These are phyloP conservation scores for Pristionchus arcanus DNA, from an alignment of 2,888 invertebrate genomes.

Conservation along the genomic window DNA sequence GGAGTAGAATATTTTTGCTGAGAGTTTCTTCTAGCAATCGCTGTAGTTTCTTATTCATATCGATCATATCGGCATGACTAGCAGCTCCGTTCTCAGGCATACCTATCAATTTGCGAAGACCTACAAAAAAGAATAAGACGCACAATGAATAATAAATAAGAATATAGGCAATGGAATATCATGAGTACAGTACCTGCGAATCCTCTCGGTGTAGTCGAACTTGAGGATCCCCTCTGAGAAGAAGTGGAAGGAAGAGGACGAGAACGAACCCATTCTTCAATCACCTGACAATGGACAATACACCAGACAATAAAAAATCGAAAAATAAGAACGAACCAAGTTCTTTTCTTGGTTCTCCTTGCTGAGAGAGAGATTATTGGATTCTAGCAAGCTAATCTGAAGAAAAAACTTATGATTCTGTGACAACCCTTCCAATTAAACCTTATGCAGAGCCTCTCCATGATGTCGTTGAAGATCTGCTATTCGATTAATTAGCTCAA, in stretches of 20 bases:
- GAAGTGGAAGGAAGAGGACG: constrained; percentile 33
- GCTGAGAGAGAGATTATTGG: constrained; percentile 59
- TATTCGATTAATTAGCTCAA: constrained; percentile 80
- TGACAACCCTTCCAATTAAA: constrained; percentile 60
- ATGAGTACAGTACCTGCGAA: not conserved
- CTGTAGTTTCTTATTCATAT: constrained; percentile 71
- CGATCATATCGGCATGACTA: constrained; percentile 61
- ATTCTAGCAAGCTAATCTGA: constrained; percentile 62
- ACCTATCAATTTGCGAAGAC: constrained; percentile 64
- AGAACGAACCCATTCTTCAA: constrained; percentile 49
- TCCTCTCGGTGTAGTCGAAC: constrained; percentile 4
- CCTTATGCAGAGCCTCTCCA: constrained; percentile 82
- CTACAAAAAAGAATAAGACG: constrained; percentile 36
- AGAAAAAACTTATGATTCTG: not conserved
- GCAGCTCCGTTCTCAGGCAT: constrained; percentile 58
- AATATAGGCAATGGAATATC: not conserved
- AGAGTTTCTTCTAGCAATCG: constrained; percentile 70
- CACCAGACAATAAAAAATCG: no score
- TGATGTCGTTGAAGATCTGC: constrained; percentile 81
- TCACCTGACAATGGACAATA: not conserved
- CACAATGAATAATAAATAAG: no score
- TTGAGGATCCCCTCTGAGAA: not conserved
- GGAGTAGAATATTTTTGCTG: constrained; percentile 68
- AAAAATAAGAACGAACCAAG: constrained; percentile 54
- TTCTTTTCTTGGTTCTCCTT: constrained; percentile 67